Evolutionary conservation across 2,113 vertebrate genomes (phyloP).

Genomic region (Datnioides undecimradiatus): DNA sequence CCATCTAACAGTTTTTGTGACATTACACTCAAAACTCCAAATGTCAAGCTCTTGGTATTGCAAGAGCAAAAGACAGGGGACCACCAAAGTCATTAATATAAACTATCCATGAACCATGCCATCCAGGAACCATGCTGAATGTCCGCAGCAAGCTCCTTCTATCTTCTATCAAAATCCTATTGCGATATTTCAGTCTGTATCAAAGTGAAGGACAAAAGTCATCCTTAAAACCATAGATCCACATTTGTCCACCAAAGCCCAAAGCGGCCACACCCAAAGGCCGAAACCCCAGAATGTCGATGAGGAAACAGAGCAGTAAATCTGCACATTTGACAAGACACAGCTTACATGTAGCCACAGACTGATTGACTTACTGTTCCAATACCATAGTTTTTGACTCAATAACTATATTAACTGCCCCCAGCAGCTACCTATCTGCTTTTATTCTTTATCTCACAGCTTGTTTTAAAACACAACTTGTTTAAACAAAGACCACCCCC

Average conservation of each 20-base stretch:
- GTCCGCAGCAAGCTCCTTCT: not conserved
- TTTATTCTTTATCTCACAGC: not conserved
- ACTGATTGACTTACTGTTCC: not conserved
- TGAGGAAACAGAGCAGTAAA: not conserved
- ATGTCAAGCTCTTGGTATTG: not conserved
- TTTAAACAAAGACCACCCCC: not conserved
- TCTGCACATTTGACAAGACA: not conserved
- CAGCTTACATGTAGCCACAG: not conserved
- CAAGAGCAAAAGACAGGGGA: not conserved
- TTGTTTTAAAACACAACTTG: not conserved
- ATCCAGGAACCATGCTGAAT: not conserved
- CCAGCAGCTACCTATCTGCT: not conserved
- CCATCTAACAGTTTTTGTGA: not conserved
- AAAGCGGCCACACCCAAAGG: not conserved
- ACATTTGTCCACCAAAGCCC: not conserved
- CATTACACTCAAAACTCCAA: not conserved
- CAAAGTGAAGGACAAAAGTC: not conserved
- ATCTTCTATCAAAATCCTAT: not conserved
- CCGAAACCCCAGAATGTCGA: not conserved
- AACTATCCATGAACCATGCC: not conserved
- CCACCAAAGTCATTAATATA: not conserved
- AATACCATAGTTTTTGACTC: not conserved
- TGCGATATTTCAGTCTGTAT: not conserved
- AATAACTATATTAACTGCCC: not conserved
- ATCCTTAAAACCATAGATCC: not conserved